A percentile compares a stretch with the other conserved stretches of the same genome.
Evolutionary conservation across 1,140 invertebrate genomes (phyloP).

Genomic region (Sesamia nonagrioides): DNA sequence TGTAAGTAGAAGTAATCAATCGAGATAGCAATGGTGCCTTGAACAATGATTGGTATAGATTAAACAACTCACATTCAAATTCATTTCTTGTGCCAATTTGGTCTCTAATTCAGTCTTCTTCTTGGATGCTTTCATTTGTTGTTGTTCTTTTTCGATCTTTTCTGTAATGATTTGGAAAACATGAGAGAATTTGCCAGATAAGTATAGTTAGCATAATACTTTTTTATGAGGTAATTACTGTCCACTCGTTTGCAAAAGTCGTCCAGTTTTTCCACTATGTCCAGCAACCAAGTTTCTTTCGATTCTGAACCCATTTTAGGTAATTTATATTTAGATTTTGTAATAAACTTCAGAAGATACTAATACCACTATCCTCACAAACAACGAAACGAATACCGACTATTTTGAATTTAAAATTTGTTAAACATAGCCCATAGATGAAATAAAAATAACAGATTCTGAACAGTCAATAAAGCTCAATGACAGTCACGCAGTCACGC

Average conservation of each 20-base stretch:
- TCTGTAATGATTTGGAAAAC: slow-evolving; percentile 60
- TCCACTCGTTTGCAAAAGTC: slow-evolving; percentile 65
- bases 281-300: slow-evolving; percentile 61
- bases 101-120: slow-evolving; percentile 72
- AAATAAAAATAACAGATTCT: background rate
- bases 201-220: background rate
- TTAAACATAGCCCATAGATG: slow-evolving; percentile 35
- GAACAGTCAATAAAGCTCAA: too few species aligned
- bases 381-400: slow-evolving; percentile 22
- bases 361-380: too few species aligned
- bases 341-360: background rate
- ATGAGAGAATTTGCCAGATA: background rate
- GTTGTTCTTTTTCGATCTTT: slow-evolving; percentile 69
- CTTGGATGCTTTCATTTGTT: slow-evolving; percentile 68
- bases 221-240: slow-evolving; percentile 48
- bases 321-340: slow-evolving; percentile 8
- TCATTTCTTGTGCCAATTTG: slow-evolving; percentile 71
- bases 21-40: too few species aligned
- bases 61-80: slow-evolving; percentile 68
- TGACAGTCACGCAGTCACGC: too few species aligned
- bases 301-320: slow-evolving; percentile 56
- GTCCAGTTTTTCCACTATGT: slow-evolving; percentile 62
- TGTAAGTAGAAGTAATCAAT: too few species aligned
- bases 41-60: background rate
- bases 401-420: slow-evolving; percentile 38